Base-by-base conservation (phyloP, 2,888 invertebrate species). In the Meiosimyza decipiens region DNA sequence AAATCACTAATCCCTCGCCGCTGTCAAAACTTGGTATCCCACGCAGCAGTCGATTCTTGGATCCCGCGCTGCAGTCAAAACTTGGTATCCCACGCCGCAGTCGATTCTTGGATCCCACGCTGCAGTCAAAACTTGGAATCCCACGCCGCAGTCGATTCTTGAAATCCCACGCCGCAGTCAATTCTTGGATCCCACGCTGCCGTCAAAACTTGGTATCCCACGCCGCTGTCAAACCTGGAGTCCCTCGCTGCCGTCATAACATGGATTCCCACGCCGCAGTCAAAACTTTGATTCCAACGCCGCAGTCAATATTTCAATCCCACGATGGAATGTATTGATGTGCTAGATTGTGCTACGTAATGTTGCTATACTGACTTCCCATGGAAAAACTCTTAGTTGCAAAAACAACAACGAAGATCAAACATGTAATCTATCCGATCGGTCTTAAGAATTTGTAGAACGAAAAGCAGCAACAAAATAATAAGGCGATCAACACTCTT, bases 21-120 rank as follows among this genome's bases (percentile, higher is more conserved):
- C 22, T 22, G 22, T 22, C 22, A 22, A 22, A 22, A 22, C 22
- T 22, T 22, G 22, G 22, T 40, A 16, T 79, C 81, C 80, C 77
- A 11, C 80, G 81, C 79, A 51, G 81, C 81, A 7, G 80, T 80
- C 81, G 71, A 50, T 3, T 13, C 73, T 72, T 75, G 63, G 74
- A 11, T 80, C 79, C 81, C 78, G 12, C 81, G 81, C 78, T 28
- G 80, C 80, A 6, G 80, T 22, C 79, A 40, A 80, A 77, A 33
- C 33, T 13, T 73, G 55, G 12, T 16, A 57, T 80, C 81, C 81
- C 80, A 22, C 81, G 82, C 80, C 47, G 80, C 77, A 47, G 77
- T 77, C 78, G 55, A 71, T 4, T 33, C 71, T 70, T 73, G 57
- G 74, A 16, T 74, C 75, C 77, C 74, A 63, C 76, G 76, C 76